phyloP scores from a whole-genome alignment of 2,113 vertebrate genomes.

The Periophthalmus modestus region DNA sequence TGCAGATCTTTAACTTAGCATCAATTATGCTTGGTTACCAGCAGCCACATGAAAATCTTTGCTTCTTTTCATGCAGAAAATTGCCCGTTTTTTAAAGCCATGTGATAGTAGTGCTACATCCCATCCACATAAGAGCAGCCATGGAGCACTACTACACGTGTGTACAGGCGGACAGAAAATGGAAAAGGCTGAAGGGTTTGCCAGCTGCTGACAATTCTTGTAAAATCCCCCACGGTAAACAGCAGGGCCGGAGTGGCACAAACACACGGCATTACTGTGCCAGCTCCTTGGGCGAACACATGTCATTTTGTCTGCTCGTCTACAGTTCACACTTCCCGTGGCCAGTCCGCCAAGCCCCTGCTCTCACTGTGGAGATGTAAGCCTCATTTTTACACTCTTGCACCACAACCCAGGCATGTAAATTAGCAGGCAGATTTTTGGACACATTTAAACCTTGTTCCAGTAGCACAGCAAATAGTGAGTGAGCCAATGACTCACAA shows the following conservation, averaged over 20 bases:
- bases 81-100: conserved; percentile 57
- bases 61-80: conserved; percentile 61
- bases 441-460: conserved; percentile 37
- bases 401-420: conserved; percentile 50
- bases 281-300: conserved; percentile 72
- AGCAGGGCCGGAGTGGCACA: conserved; percentile 57
- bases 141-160: conserved; percentile 23
- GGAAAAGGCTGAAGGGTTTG: conserved; percentile 36
- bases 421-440: conserved; percentile 46
- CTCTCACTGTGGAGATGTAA: conserved; percentile 32
- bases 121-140: conserved; percentile 31
- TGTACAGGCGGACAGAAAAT: conserved; percentile 29
- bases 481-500: conserved; percentile 35
- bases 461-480: conserved; percentile 51
- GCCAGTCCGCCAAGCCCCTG: conserved; percentile 45
- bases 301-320: conserved; percentile 69
- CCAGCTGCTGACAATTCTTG: conserved; percentile 66
- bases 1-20: conserved; percentile 22
- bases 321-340: conserved; percentile 68
- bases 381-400: conserved; percentile 56
- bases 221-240: conserved; percentile 67
- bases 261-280: conserved; percentile 55
- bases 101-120: conserved; percentile 6
- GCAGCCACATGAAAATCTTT: conserved; percentile 37
- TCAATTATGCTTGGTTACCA: conserved; percentile 15